Evolutionary conservation across 2,888 invertebrate genomes (phyloP).

Genomic region (Hypomecis punctinalis): DNA sequence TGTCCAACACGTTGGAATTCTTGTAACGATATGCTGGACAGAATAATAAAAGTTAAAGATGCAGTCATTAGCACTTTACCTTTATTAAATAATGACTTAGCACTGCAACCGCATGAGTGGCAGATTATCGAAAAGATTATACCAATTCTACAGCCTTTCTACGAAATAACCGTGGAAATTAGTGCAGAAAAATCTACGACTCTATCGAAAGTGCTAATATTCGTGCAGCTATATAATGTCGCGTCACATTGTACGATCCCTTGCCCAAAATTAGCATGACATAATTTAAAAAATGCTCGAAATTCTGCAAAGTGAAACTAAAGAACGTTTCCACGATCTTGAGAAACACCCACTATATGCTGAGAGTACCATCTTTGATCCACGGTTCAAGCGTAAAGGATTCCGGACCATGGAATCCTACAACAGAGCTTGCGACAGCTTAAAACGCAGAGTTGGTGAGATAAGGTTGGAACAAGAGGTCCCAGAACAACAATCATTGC

Average conservation of each 20-base stretch:
- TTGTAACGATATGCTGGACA: background rate
- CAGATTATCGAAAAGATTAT: background rate
- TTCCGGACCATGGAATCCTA: background rate
- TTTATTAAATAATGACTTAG: background rate
- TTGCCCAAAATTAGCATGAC: background rate
- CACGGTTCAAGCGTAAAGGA: background rate
- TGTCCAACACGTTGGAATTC: constrained; percentile 1
- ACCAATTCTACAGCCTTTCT: background rate
- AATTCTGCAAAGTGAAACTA: background rate
- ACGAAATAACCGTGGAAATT: constrained; percentile 1
- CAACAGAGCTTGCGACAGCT: no score
- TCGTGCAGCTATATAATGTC: background rate
- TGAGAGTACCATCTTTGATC: background rate
- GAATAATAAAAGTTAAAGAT: background rate
- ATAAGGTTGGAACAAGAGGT: no score
- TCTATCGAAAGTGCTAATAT: background rate
- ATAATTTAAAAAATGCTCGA: background rate
- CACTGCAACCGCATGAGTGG: background rate
- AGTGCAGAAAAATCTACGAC: background rate
- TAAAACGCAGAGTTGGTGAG: no score
- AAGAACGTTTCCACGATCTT: background rate
- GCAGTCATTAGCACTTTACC: background rate
- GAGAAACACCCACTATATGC: background rate
- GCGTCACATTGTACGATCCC: background rate
- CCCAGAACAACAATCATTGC: no score